These are phyloP conservation scores for Caenorhabditis wallacei DNA, from an alignment of 2,888 invertebrate genomes.

Conservation along the genomic window DNA sequence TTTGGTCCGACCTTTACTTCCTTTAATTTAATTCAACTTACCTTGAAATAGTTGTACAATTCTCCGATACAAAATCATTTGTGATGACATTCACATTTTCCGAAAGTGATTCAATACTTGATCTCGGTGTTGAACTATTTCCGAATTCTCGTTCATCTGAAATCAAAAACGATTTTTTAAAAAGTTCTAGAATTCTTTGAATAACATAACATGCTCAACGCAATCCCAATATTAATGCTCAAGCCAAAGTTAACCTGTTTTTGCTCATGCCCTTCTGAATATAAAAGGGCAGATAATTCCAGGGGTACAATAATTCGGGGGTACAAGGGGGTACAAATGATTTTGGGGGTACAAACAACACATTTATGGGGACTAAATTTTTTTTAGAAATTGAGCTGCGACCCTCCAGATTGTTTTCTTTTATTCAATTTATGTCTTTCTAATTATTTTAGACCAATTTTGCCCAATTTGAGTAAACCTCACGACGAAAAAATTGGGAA, in stretches of 20 bases:
- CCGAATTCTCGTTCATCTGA: constrained; percentile 81
- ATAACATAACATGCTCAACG: constrained; percentile 21
- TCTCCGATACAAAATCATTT: constrained; percentile 82
- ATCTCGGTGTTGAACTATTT: constrained; percentile 77
- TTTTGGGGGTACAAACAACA: too few species aligned
- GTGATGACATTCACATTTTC: constrained; percentile 80
- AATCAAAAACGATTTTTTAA: constrained; percentile 39
- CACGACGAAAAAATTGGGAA: too few species aligned
- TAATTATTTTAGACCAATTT: too few species aligned
- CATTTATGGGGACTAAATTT: too few species aligned
- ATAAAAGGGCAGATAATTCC: background rate
- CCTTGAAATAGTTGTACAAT: constrained; percentile 78
- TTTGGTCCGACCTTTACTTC: too few species aligned
- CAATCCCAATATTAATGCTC: constrained; percentile 36
- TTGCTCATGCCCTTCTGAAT: constrained; percentile 4
- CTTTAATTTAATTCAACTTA: constrained; percentile 18
- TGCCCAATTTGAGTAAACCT: too few species aligned
- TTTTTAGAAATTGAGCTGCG: too few species aligned
- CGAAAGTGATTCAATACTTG: constrained; percentile 77
- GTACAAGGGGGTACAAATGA: too few species aligned
- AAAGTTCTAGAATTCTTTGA: background rate
- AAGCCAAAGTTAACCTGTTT: constrained; percentile 25
- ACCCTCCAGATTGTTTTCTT: too few species aligned
- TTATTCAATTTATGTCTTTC: too few species aligned
- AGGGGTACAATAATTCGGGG: too few species aligned